Conservation (phyloP, 2,888 invertebrate species). For the Ametastegia equiseti region DNA sequence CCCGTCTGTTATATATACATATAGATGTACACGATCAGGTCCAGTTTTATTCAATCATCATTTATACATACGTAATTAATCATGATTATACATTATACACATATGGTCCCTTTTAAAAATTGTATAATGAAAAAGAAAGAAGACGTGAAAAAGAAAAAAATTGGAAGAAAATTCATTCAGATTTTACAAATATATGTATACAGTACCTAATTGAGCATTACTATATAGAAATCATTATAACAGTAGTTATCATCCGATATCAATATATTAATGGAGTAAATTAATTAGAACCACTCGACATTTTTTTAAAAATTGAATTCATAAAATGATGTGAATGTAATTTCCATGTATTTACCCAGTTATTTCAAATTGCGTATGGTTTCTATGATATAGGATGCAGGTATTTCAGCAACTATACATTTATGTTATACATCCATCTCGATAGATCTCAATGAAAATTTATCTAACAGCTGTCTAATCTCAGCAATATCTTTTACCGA, state of each 20-base stretch:
- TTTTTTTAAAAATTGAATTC: not conserved
- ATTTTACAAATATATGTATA: not conserved
- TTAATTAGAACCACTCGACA: slow-evolving; percentile 13
- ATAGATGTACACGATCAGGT: slow-evolving; percentile 17
- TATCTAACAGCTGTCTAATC: not conserved
- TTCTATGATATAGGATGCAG: too few species aligned
- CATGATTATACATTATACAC: not conserved
- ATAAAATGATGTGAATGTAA: not conserved
- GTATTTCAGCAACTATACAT: too few species aligned
- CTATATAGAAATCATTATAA: not conserved
- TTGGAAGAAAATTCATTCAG: not conserved
- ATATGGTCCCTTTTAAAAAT: not conserved
- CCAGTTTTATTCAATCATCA: slow-evolving; percentile 16
- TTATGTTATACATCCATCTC: not conserved
- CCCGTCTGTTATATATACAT: not conserved
- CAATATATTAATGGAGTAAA: not conserved
- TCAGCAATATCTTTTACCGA: not conserved
- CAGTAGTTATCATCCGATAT: not conserved
- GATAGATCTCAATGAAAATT: not conserved
- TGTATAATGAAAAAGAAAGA: not conserved
- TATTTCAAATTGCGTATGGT: too few species aligned
- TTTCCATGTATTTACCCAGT: too few species aligned
- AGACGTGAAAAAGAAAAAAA: not conserved
- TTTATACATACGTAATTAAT: not conserved
- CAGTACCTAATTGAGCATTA: slow-evolving; percentile 10